Percentiles rank a stretch among this genome's conserved stretches.
phyloP scores from a whole-genome alignment of 2,888 invertebrate species.

The Cacoxenus indagator region DNA sequence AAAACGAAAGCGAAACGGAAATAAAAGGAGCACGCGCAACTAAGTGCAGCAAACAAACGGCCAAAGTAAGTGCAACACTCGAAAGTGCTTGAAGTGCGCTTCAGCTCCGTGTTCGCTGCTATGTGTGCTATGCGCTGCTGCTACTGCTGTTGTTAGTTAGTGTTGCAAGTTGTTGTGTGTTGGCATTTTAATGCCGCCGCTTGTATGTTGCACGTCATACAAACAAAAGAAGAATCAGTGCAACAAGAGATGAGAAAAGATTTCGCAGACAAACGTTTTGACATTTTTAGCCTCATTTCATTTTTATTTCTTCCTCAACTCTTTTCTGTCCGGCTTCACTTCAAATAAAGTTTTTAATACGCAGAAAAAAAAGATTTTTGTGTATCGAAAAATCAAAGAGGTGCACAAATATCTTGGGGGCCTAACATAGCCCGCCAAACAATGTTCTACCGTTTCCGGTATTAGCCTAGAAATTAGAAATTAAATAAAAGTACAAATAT shows the following conservation, averaged over 20 bases:
- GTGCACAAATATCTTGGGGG: too few relatives aligned
- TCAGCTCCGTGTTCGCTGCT: not conserved
- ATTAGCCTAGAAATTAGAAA: too few relatives aligned
- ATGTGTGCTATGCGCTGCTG: not conserved
- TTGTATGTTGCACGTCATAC: not conserved
- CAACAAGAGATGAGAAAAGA: not conserved
- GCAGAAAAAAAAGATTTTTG: too few relatives aligned
- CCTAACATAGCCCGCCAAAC: too few relatives aligned
- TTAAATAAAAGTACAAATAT: too few relatives aligned
- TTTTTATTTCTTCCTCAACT: not conserved
- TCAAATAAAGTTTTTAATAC: too few relatives aligned
- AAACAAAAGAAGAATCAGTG: not conserved
- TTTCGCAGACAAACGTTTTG: not conserved
- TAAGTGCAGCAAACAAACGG: constrained; percentile 1
- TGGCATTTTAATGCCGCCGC: not conserved
- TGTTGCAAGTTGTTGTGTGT: not conserved
- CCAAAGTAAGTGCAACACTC: not conserved
- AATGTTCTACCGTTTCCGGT: too few relatives aligned
- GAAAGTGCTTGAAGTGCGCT: not conserved
- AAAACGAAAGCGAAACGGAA: too few relatives aligned
- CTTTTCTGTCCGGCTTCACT: not conserved
- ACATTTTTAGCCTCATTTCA: not conserved
- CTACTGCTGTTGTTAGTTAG: not conserved
- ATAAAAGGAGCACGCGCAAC: not conserved
- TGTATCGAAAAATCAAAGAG: too few relatives aligned